Base-by-base conservation (phyloP, 2,888 invertebrate genomes). In the Tubulanus polymorphus region DNA sequence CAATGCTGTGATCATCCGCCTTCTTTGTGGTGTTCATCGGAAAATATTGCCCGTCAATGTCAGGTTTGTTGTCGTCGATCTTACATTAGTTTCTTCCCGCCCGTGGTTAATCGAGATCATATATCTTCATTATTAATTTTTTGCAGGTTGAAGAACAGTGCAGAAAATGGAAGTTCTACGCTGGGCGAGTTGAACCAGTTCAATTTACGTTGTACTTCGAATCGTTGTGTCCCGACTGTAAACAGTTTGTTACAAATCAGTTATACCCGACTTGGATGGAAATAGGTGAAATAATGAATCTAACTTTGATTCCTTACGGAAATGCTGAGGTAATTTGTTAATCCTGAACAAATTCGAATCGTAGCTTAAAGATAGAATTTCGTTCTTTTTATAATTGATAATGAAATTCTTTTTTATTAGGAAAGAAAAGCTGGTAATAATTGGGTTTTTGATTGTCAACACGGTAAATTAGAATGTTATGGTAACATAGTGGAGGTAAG, bases 231-330 rank as follows among this genome's bases (percentile, higher is more conserved):
- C 76, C 76, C 3, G 74, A 69, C 57, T 76, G 76, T 59, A 61
- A 65, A 47, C 20, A 60, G 1, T 76, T 77, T 61, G 65, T 75
- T 48, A 46, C 28, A 2, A 26, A 20, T 1, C 71, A 74, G 60
- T 56, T 78, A 27, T 69, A 60, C 51, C 64, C 65, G 2, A 63
- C 72, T 3, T 75, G 57, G 57, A 25, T 59, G 32, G 61, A 63
- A 23, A 51, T 78, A 2, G 57, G 63, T 3, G 51, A 59, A 27
- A 74, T 78, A 27, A 67, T 76, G 61, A 69, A 74, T 50, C 52
- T 78, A 8, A 70, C 72, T 3, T 53, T 77, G 3, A 68, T 77
- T 5, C 77, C 78, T 3, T 78, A 71, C 65, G 78, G 78, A 32
- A 78, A 77, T 63, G 76, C 78, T 3, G 26, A 56, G 53, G 76